These are phyloP conservation scores for Sakesphorus luctuosus DNA, from an alignment of 2,113 vertebrate species.

Conservation along the genomic window DNA sequence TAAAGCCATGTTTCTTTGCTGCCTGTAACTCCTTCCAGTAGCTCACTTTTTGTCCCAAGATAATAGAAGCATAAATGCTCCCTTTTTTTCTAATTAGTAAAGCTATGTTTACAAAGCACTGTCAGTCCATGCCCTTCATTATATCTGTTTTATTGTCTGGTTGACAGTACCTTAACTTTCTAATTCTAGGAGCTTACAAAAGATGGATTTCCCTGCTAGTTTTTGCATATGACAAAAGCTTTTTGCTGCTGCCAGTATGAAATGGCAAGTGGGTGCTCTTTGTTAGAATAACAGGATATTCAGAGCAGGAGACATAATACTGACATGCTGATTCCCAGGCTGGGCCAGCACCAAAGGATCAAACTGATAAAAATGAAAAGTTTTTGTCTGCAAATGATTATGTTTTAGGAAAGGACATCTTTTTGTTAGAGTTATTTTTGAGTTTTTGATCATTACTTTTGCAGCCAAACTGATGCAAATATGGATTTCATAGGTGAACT, in stretches of 20 bases:
- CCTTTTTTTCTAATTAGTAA: conserved; percentile 1
- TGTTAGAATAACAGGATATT: neutral
- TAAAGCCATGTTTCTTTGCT: conserved; percentile 11
- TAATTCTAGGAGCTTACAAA: conserved; percentile 25
- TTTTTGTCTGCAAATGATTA: neutral
- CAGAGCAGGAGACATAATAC: neutral
- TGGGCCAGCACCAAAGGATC: neutral
- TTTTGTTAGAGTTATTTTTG: neutral
- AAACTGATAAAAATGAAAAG: neutral
- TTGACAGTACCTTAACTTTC: conserved; percentile 59
- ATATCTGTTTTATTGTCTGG: conserved; percentile 16
- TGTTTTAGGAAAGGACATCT: neutral
- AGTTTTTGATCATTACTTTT: neutral
- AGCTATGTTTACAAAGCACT: neutral
- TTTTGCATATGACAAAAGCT: conserved; percentile 6
- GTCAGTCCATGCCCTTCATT: neutral
- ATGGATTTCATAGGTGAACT: neutral
- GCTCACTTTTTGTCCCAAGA: conserved; percentile 40
- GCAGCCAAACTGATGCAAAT: neutral
- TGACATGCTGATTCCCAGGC: neutral
- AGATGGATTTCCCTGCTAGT: conserved; percentile 20
- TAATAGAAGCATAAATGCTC: conserved; percentile 27
- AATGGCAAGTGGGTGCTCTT: neutral
- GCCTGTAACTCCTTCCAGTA: neutral
- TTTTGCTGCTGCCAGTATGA: neutral